Conservation (phyloP, 2,888 invertebrate species). For the Hemithea aestivaria region DNA sequence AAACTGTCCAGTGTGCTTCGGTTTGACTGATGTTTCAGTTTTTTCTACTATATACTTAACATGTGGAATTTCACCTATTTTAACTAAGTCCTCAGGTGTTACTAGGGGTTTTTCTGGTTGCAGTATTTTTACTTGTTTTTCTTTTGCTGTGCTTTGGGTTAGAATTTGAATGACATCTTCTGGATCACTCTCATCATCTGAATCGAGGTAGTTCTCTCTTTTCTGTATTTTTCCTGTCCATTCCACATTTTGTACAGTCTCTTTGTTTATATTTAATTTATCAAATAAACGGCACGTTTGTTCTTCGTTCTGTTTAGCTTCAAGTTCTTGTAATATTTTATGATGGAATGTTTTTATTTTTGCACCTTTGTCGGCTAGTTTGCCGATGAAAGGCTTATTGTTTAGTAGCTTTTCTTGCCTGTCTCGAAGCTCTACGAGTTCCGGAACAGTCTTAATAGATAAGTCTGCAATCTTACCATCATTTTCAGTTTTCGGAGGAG, state of each 20-base stretch:
- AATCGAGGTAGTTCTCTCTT: constrained; percentile 57
- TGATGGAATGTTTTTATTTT: constrained; percentile 72
- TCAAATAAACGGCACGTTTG: constrained; percentile 70
- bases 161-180: constrained; percentile 80
- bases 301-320: constrained; percentile 70
- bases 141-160: constrained; percentile 72
- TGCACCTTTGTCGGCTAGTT: constrained; percentile 79
- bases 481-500: constrained; percentile 65
- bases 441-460: constrained; percentile 59
- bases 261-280: constrained; percentile 70
- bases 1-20: constrained; percentile 58
- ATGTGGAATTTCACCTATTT: constrained; percentile 69
- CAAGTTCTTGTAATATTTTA: constrained; percentile 69
- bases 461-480: constrained; percentile 77
- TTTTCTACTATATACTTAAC: constrained; percentile 76
- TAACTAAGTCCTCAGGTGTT: constrained; percentile 70
- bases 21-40: constrained; percentile 53
- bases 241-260: constrained; percentile 76
- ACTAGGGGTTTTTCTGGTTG: constrained; percentile 68
- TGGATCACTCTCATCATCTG: constrained; percentile 80
- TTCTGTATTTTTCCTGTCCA: constrained; percentile 75
- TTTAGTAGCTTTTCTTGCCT: constrained; percentile 77
- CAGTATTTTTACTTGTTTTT: constrained; percentile 68
- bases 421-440: constrained; percentile 74
- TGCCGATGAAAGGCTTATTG: constrained; percentile 73